phyloP scores from a whole-genome alignment of 2,888 invertebrate genomes.

The Hetaerina titia region DNA sequence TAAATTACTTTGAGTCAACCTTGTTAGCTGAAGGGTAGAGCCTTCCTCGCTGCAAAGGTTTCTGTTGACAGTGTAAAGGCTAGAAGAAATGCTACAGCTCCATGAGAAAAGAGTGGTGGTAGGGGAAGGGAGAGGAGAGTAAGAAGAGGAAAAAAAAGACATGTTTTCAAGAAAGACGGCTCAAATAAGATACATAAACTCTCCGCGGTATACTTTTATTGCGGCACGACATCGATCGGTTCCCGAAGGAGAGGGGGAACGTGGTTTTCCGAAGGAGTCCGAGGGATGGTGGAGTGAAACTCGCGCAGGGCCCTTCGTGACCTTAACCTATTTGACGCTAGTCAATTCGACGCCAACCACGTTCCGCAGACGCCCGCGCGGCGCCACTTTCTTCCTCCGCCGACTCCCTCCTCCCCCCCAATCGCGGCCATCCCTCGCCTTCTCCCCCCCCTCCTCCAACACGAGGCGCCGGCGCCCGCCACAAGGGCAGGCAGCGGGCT shows the following conservation, averaged over 20 bases:
- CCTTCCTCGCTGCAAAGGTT: too few relatives aligned
- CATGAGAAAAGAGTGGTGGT: too few relatives aligned
- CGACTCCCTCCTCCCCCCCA: neutral
- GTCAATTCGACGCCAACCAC: constrained; percentile 61
- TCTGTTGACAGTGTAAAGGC: neutral
- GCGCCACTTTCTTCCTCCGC: constrained; percentile 13
- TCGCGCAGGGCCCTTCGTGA: neutral
- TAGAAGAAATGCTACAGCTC: neutral
- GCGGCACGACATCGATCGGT: neutral
- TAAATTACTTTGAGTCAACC: too few relatives aligned
- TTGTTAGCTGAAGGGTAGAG: too few relatives aligned
- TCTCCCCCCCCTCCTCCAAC: neutral
- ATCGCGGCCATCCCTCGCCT: neutral
- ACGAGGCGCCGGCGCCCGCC: neutral
- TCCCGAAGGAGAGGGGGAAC: neutral
- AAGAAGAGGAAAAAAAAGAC: too few relatives aligned
- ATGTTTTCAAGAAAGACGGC: too few relatives aligned
- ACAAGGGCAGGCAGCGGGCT: neutral
- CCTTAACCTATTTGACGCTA: constrained; percentile 66
- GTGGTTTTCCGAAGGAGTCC: neutral
- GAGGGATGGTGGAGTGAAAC: too few relatives aligned
- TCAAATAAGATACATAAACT: neutral
- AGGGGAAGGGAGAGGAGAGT: too few relatives aligned
- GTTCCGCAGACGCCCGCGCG: constrained; percentile 48
- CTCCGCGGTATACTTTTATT: neutral